Evolutionary conservation across 2,797 vertebrate genomes (phyloP), one percentile per base, ranked within the genome.

Genomic region (Peromyscus nudipes): DNA sequence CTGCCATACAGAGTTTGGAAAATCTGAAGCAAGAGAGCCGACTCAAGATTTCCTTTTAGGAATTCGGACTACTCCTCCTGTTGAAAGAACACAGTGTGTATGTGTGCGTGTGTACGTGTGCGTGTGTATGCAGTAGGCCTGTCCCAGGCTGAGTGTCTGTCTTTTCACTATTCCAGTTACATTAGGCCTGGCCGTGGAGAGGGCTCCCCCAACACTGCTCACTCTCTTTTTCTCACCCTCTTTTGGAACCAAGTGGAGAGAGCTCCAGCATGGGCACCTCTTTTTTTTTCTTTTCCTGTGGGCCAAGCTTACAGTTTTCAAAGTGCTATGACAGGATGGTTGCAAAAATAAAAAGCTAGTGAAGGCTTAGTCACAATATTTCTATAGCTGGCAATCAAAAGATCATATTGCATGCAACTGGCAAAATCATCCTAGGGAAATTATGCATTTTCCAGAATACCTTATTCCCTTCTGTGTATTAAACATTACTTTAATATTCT

Each of bases 401-500:
- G 97, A 98, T 98, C 97, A 98, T 96, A 96, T 98, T 98, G 98
- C 97, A 97, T 98, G 97, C n/a, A 12, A 97, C 95, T 96, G 97
- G 97, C 97, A 97, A 98, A 98, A 98, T 97, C 98, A 97, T 98
- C 97, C 96, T 13, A 37, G 97, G 96, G 95, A 98, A 98, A 98
- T 98, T 98, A 98, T 98, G 98, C 98, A 84, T 98, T 98, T 98
- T 98, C 98, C 1, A n/a, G 98, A 89, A 98, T 96, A 97, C 95
- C 98, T 98, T 98, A 98, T 98, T 98, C 98, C 98, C 98, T 98
- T 98, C 98, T 98, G 98, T 98, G 98, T 98, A 98, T 99, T 99
- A 98, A 99, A 99, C 98, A 98, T 98, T 98, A 98, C 98, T 98
- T 99, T 98, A 99, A 99, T 99, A 98, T 99, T 98, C 97, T 60